Evolutionary conservation across 2,888 invertebrate species (phyloP).

Genomic region (Cactoblastis cactorum): DNA sequence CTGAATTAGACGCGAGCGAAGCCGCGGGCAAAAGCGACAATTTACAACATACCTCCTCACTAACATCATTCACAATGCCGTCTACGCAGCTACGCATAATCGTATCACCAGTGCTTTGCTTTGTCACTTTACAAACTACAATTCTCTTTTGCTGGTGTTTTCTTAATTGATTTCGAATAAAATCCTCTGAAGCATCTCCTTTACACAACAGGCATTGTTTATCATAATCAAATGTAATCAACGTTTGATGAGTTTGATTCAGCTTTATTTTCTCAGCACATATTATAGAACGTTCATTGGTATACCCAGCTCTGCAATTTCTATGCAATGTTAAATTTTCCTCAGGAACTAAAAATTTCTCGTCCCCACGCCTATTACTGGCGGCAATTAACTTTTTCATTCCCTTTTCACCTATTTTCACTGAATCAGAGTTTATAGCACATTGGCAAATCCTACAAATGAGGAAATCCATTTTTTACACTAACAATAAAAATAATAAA

Average conservation of each 20-base stretch:
- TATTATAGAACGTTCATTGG: neutral
- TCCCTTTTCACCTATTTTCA: neutral
- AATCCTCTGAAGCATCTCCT: slow-evolving; percentile 10
- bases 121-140: slow-evolving; percentile 5
- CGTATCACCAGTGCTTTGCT: neutral
- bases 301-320: neutral
- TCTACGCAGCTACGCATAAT: neutral
- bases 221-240: slow-evolving; percentile 3
- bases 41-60: neutral
- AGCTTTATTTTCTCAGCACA: neutral
- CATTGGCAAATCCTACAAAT: neutral
- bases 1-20: no score
- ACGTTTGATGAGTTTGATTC: neutral
- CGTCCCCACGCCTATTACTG: neutral
- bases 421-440: neutral
- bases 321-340: neutral
- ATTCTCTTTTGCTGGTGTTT: slow-evolving; percentile 6
- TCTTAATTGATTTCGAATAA: slow-evolving; percentile 5
- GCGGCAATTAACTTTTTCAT: neutral
- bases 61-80: neutral
- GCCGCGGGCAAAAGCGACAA: no score
- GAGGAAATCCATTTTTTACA: neutral
- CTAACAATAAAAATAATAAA: neutral
- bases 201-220: slow-evolving; percentile 10
- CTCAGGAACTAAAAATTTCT: neutral